phyloP scores from a whole-genome alignment of 2,888 invertebrate species.

The Mythimna lalbum region DNA sequence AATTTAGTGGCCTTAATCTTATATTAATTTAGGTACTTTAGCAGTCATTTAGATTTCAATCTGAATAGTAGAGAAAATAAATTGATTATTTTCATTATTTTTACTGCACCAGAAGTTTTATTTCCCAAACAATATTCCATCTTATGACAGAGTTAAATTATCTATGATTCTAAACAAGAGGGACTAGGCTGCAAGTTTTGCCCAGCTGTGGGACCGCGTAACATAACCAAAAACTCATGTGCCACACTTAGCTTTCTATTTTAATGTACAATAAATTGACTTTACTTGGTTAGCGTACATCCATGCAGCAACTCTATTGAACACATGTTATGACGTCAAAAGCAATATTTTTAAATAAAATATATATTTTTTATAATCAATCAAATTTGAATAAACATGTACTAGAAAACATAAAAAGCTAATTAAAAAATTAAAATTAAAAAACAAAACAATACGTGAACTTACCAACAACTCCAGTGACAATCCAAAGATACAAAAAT shows the following conservation, averaged over 20 bases:
- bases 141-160: neutral
- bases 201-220: slow-evolving; percentile 18
- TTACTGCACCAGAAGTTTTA: neutral
- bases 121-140: neutral
- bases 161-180: neutral
- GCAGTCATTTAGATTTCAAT: neutral
- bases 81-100: neutral
- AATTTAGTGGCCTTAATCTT: neutral
- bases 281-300: neutral
- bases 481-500: slow-evolving; percentile 85
- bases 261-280: neutral
- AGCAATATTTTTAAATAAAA: neutral
- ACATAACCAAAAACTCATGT: slow-evolving; percentile 42
- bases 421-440: slow-evolving; percentile 16
- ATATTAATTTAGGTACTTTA: neutral
- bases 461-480: slow-evolving; percentile 82
- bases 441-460: slow-evolving; percentile 53
- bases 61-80: neutral
- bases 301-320: slow-evolving; percentile 30
- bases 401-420: neutral
- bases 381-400: neutral
- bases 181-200: neutral
- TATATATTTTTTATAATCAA: neutral
- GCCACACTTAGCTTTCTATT: slow-evolving; percentile 22
- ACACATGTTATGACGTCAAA: slow-evolving; percentile 16